Conservation (phyloP, 2,797 vertebrate species). For the Champsocephalus gunnari region DNA sequence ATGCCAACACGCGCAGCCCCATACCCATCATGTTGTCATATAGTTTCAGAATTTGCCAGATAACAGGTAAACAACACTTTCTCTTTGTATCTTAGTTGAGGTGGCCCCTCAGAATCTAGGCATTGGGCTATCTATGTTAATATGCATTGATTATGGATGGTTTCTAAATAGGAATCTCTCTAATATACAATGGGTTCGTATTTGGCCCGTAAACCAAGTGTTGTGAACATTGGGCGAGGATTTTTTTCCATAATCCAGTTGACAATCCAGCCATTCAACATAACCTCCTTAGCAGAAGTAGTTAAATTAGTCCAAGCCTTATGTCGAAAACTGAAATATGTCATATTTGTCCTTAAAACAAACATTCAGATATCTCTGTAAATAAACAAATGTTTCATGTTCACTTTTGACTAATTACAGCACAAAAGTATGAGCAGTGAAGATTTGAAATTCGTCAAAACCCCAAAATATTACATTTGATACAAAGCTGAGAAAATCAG, state of each 20-base stretch:
- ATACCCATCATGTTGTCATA: conserved; percentile 5
- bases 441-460: not conserved
- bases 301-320: not conserved
- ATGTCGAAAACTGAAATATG: not conserved
- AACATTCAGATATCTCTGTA: not conserved
- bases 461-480: not conserved
- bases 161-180: not conserved
- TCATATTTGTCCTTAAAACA: not conserved
- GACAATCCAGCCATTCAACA: no score
- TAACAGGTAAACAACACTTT: not conserved
- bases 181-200: no score
- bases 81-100: not conserved
- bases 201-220: no score
- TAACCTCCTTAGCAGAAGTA: no score
- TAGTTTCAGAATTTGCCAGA: not conserved
- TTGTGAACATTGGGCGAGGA: no score
- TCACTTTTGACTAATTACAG: not conserved
- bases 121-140: not conserved
- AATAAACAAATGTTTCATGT: not conserved
- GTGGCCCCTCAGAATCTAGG: not conserved
- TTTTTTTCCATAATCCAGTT: no score
- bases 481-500: not conserved
- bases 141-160: not conserved
- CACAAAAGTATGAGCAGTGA: not conserved
- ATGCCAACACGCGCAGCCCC: not conserved